Evolutionary conservation across 2,888 invertebrate species (phyloP), one percentile per base, ranked within the genome.

Genomic region (Sphinx pinastri): DNA sequence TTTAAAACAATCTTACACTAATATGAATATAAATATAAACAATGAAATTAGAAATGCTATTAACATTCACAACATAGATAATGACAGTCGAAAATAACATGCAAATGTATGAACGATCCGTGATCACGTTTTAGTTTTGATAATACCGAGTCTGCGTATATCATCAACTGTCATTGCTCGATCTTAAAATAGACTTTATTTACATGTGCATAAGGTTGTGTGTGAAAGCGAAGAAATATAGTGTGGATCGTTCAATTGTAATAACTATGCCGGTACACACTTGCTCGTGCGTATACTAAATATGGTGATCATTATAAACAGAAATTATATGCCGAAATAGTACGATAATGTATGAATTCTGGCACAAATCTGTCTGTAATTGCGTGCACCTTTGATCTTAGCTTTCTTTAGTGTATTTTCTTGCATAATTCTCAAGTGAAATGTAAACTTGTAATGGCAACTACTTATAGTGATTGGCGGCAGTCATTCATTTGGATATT

Each of bases 91-190:
- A 84, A 83, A 82, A 79, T 81, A 82, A 83, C 86, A 87, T 88
- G 87, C 87, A 87, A 88, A 90, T 87, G 85, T 83, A 81, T 75
- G 79, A 76, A 79, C 77, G 78, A 83, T 80, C 75, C 82, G 83
- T 80, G 84, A 86, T 84, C 83, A 81, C 79, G 79, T 84, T 83
- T 84, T 82, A 80, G 76, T 80, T 85, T 81, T 79, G 76, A 81
- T 78, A 77, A 52, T 69, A 19, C 73, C 81, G 74, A 77, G 54
- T n/a, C 76, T 77, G 73, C 19, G 71, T 72, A 71, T 77, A 71
- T 77, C 72, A 58, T 55, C 47, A 66, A 69, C 16, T 68, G 71
- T 68, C 68, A 73, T 67, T 68, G 60, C 69, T 70, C 31, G 71
- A 73, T 68, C n/a, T 52, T 25, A 76, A 75, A 76, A 60, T 76